These are phyloP conservation scores for Tortrix viridana DNA, from an alignment of 2,888 invertebrate species.

Conservation along the genomic window DNA sequence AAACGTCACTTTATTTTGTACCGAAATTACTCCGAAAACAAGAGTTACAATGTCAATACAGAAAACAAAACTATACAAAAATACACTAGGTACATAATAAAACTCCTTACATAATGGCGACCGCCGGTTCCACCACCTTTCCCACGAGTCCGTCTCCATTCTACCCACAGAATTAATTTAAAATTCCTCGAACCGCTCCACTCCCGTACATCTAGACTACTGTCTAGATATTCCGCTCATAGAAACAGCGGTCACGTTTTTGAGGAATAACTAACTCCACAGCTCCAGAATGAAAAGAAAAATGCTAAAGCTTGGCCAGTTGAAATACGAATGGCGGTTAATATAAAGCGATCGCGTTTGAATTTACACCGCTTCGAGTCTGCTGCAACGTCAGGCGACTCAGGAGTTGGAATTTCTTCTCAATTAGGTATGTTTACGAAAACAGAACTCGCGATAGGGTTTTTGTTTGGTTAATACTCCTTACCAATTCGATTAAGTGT, in stretches of 20 bases:
- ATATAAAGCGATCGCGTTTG: slow-evolving; percentile 31
- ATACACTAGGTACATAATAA: not conserved
- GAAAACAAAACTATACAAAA: not conserved
- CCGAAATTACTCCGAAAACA: not conserved
- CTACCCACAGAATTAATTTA: slow-evolving; percentile 32
- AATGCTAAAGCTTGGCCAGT: slow-evolving; percentile 48
- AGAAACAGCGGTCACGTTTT: slow-evolving; percentile 58
- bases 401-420: too few species aligned
- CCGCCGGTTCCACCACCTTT: not conserved
- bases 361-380: slow-evolving; percentile 20
- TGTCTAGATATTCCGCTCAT: slow-evolving; percentile 44
- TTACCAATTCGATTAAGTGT: too few species aligned
- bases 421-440: too few species aligned
- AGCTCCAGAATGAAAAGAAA: slow-evolving; percentile 47
- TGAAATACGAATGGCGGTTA: slow-evolving; percentile 33
- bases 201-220: slow-evolving; percentile 32
- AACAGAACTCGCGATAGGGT: too few species aligned
- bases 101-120: not conserved
- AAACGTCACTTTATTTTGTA: too few species aligned
- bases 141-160: slow-evolving; percentile 17
- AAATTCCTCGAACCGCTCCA: slow-evolving; percentile 30
- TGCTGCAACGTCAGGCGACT: not conserved
- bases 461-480: too few species aligned
- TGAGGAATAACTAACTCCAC: slow-evolving; percentile 56
- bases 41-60: not conserved